Base-by-base conservation (phyloP, 2,113 vertebrate genomes). In the Mustela lutreola region DNA sequence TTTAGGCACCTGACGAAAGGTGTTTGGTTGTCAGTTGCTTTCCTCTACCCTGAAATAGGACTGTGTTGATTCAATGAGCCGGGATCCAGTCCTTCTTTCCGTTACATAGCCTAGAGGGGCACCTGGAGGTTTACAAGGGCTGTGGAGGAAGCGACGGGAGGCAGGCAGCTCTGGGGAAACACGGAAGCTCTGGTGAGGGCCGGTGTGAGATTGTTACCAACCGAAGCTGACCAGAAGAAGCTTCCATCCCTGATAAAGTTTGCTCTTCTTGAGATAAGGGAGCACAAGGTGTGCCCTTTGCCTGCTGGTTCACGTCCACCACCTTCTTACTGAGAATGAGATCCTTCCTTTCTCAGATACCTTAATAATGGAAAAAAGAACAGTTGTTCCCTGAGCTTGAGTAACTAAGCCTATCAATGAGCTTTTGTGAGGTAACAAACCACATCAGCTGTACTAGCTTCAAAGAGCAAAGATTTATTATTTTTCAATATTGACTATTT, bases 1-100 rank as follows among this genome's bases (percentile, higher is more conserved):
- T 88, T 70, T 73, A 89, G 81, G 48, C 78, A 88, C 24, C 19
- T 92, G 73, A 58, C 36, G 67, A 83, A 80, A 93, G 92, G 33
- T 18, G 18, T 42, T 62, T 45, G 24, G 42, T 88, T 53, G 12
- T 81, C 75, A 83, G 10, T 75, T 71, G 56, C 15, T 84, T 85
- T 39, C 56, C 8, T 85, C 42, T 48, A 53, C 24, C 42, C 79
- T 71, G 93, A 96, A 63, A 24, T 63, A 11, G 42, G 33, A 67
- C 58, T 53, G 58, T 65, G 85, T 75, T 81, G 45, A 81, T 87
- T 90, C 56, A 80, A 0, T 85, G 53, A 91, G 76, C 10, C 21
- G 67, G 83, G 33, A 18, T 56, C 33, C 67, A 82, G 22, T 42
- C 21, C 82, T 80, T 65, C 26, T 75, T 73, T 36, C 60, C 67